Conservation (phyloP, 2,113 vertebrate genomes). For the Sylvilagus bachmani region DNA sequence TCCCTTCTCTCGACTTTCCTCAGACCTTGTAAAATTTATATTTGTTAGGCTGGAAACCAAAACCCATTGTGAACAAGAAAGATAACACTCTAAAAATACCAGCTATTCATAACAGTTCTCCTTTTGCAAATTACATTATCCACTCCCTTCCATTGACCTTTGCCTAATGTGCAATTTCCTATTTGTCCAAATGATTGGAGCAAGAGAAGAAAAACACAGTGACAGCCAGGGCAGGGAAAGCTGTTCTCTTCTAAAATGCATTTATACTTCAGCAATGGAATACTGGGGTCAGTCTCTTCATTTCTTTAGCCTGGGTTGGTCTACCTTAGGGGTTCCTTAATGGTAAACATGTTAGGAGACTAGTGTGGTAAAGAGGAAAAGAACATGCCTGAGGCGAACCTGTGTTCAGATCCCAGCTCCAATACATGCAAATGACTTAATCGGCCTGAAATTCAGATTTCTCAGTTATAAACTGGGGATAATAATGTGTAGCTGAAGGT, state of each 20-base stretch:
- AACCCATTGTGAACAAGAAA: conserved; percentile 58
- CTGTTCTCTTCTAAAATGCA: background rate
- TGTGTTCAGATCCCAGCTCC: background rate
- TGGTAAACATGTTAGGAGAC: background rate
- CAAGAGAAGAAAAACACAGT: conserved; percentile 63
- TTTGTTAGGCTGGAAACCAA: conserved; percentile 71
- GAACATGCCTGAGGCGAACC: background rate
- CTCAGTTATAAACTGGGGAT: background rate
- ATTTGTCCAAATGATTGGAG: conserved; percentile 76
- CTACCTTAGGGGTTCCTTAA: background rate
- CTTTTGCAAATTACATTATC: conserved; percentile 58
- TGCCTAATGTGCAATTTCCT: conserved; percentile 63
- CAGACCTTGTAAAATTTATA: conserved; percentile 73
- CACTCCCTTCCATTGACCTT: conserved; percentile 68
- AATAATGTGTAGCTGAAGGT: background rate
- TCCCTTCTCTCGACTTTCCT: conserved; percentile 52
- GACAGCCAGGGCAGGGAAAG: background rate
- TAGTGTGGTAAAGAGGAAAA: background rate
- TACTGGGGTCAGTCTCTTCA: background rate
- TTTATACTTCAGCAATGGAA: conserved; percentile 45
- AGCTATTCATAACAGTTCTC: conserved; percentile 70
- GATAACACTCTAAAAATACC: conserved; percentile 74
- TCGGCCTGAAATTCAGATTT: conserved; percentile 9
- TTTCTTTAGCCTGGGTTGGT: conserved; percentile 21
- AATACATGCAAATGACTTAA: background rate